Percentiles rank a stretch among this genome's conserved stretches.
phyloP scores from a whole-genome alignment of 2,888 invertebrate species.

The Chrysolina haemoptera region DNA sequence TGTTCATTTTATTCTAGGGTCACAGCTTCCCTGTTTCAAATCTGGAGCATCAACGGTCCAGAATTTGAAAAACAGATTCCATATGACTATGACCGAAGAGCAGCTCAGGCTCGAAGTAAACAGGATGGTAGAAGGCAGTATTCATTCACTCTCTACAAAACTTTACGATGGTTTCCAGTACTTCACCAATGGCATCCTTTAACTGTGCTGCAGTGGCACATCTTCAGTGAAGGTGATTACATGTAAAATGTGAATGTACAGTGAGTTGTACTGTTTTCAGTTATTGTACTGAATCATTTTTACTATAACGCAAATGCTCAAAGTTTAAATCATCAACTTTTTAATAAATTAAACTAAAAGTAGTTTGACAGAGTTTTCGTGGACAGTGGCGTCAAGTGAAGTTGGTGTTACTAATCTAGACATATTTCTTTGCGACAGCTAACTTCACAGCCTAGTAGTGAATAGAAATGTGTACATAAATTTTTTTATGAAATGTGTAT shows the following conservation, averaged over 20 bases:
- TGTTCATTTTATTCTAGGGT: constrained; percentile 81
- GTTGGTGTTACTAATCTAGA: constrained; percentile 2
- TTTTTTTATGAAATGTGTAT: constrained; percentile 47
- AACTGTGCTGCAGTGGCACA: constrained; percentile 55
- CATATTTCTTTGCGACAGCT: constrained; percentile 2
- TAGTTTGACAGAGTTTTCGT: constrained; percentile 41
- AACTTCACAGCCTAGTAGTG: constrained; percentile 2
- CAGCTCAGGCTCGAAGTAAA: constrained; percentile 94
- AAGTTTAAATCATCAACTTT: constrained; percentile 55
- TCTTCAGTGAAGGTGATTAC: not conserved
- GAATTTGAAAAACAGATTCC: constrained; percentile 94
- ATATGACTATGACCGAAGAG: constrained; percentile 93
- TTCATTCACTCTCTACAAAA: constrained; percentile 96
- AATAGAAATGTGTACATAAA: constrained; percentile 46
- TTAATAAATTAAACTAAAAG: constrained; percentile 41
- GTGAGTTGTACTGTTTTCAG: constrained; percentile 30
- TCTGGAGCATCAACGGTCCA: constrained; percentile 93
- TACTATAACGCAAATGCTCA: constrained; percentile 57
- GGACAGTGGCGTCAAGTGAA: not conserved
- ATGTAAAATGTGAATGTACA: constrained; percentile 24
- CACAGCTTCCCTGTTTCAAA: constrained; percentile 96
- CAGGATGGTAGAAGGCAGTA: constrained; percentile 93
- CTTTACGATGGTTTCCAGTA: constrained; percentile 99
- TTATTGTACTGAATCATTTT: not conserved
- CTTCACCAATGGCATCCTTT: constrained; percentile 96